These are phyloP conservation scores for Labia minor DNA, from an alignment of 2,888 invertebrate genomes.

Conservation along the genomic window DNA sequence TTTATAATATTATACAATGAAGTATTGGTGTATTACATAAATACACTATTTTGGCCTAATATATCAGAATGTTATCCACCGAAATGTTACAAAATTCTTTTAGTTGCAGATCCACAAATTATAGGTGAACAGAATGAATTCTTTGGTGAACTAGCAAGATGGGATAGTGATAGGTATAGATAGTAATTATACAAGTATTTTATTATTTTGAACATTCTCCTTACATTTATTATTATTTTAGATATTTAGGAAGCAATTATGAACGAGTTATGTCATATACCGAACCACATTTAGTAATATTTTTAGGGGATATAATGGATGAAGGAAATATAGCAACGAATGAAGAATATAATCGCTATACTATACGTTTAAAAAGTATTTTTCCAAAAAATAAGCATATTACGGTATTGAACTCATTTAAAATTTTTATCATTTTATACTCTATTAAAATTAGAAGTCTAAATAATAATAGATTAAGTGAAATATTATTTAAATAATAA, in stretches of 20 bases:
- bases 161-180: constrained; percentile 77
- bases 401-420: constrained; percentile 5
- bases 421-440: too few relatives aligned
- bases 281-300: constrained; percentile 74
- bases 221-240: constrained; percentile 36
- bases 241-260: constrained; percentile 73
- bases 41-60: not conserved
- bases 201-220: not conserved
- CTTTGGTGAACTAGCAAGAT: constrained; percentile 60
- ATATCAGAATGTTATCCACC: constrained; percentile 30
- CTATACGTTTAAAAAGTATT: constrained; percentile 58
- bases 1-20: not conserved
- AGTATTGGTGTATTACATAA: not conserved
- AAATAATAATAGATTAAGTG: too few relatives aligned
- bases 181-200: constrained; percentile 24
- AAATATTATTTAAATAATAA: not conserved
- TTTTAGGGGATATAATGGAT: constrained; percentile 89
- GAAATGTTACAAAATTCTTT: constrained; percentile 51
- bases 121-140: constrained; percentile 70
- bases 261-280: constrained; percentile 55
- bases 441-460: too few relatives aligned
- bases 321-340: constrained; percentile 74
- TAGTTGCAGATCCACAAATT: constrained; percentile 87
- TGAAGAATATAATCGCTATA: constrained; percentile 62
- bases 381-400: constrained; percentile 36